Evolutionary conservation across 2,797 vertebrate species (phyloP), one percentile per base, ranked within the genome.

Genomic region (Chloroceryle inda): DNA sequence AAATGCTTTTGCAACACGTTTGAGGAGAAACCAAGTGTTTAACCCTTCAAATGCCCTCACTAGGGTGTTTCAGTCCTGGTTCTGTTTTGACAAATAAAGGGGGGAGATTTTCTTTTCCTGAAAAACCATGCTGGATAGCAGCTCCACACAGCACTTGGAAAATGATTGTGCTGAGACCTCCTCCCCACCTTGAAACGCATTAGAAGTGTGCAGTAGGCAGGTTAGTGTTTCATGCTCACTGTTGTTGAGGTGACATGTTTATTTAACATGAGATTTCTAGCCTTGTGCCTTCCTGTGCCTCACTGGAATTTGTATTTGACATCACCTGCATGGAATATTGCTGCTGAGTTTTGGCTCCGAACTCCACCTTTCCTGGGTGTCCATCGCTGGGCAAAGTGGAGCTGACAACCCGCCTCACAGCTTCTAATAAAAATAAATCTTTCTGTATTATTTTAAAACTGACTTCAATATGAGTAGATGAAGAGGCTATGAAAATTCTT

Each of bases 11-110:
- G 85, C 40, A 88, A 74, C 59, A 80, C 82, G 13, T 74, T 83
- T 85, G 69, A 94, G 68, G 83, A 86, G 89, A 47, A 52, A 29
- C 26, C 15, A 53, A 93, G 69, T 29, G 22, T 94, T 96, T 97
- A 97, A 97, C 94, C 85, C 94, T 63, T 84, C 56, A 27, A 37
- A 42, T 53, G 11, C n/a, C 10, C 26, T 81, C 18, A 3, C n/a
- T 18, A 20, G 52, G 17, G 5, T 5, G 5, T 63, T 90, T 77
- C 29, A 50, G n/a, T 56, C 24, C 42, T 58, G 76, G 11, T 16
- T 80, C 22, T 24, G 11, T 52, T 85, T 75, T 53, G 61, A 55
- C 1, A 7, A 45, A 37, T 26, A 37, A 44, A 45, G 10, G 13
- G 10, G 11, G 15, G 35, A 38, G 44, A 59, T 8, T 4, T 35